These are phyloP conservation scores for Phrynocephalus forsythii DNA, from an alignment of 2,797 vertebrate genomes.

Conservation along the genomic window DNA sequence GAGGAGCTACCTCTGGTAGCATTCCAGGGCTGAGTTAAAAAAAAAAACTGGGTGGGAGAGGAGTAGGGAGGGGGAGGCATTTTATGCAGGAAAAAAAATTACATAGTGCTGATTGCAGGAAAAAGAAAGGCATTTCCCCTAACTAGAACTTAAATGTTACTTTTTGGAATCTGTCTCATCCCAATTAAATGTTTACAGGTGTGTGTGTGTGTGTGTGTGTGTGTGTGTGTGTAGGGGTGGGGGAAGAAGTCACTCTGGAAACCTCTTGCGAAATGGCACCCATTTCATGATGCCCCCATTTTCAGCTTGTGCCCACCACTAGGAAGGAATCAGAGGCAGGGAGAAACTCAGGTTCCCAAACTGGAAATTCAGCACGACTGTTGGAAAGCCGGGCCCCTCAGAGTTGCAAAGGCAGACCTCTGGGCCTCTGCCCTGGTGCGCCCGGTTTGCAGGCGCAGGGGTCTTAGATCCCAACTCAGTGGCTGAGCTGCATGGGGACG, in stretches of 20 bases:
- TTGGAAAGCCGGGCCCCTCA: too few relatives aligned
- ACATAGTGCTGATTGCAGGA: neutral
- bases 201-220: too few relatives aligned
- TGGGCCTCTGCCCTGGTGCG: accelerated
- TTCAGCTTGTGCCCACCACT: neutral
- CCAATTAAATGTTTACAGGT: too few relatives aligned
- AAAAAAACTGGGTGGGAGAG: neutral
- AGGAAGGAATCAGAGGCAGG: neutral
- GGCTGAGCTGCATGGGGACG: neutral
- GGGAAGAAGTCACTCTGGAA: neutral
- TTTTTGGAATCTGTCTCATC: too few relatives aligned
- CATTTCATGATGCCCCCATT: neutral
- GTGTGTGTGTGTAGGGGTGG: too few relatives aligned
- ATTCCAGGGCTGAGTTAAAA: neutral
- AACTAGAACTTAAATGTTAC: too few relatives aligned
- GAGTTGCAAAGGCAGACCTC: neutral
- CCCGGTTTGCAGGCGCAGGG: too few relatives aligned
- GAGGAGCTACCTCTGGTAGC: neutral
- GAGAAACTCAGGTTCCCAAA: too few relatives aligned
- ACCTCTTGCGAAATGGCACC: neutral
- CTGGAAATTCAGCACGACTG: too few relatives aligned
- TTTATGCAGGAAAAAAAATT: neutral
- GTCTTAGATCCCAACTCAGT: neutral
- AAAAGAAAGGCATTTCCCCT: too few relatives aligned
- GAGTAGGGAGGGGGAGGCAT: neutral